Base-by-base conservation (phyloP, 1,140 invertebrate species). In the Catajapyx aquilonaris region DNA sequence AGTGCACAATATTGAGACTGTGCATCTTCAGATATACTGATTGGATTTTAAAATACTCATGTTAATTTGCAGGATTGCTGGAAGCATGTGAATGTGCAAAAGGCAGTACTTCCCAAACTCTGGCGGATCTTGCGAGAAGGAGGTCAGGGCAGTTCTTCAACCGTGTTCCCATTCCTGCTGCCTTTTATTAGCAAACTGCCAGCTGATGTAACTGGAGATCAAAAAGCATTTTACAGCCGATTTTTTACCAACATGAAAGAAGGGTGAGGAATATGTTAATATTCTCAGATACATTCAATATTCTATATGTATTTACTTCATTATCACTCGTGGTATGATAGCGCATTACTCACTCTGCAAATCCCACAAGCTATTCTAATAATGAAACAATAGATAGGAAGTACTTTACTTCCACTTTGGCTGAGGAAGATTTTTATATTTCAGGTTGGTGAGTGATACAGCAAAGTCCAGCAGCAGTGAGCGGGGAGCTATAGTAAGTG, bases 151-250 rank as follows among this genome's bases (percentile, higher is more conserved):
- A 78, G 72, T 58, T 76, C 76, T 7, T 54, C 54, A 38, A 56
- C 66, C 3, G 65, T 83, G 43, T 78, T 68, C 49, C 78, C 78
- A 7, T 73, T 74, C 54, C 49, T 84, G 16, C 50, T 85, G 13
- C 76, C 79, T 4, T 64, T 84, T 28, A 45, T 84, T 1, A 76
- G 73, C 31, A 66, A 76, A 44, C 58, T 84, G 33, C 68, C 72
- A n/a, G 53, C 16, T 18, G 52, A 67, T 21, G 50, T 65, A 10
- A 46, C 64, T 17, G 47, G 46, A 11, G 55, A 68, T 38, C 52
- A 59, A 18, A 49, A 57, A n/a, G 54, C 58, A 28, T 69, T 81
- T 43, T 74, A 73, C 46, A 48, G 54, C n/a, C 65, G 64, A 42
- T 74, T 80, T 44, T 79, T 81, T 51, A 56, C 62, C 33, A 69